These are phyloP conservation scores for Tiaroga cobitis DNA, from an alignment of 2,797 vertebrate genomes.

Conservation along the genomic window DNA sequence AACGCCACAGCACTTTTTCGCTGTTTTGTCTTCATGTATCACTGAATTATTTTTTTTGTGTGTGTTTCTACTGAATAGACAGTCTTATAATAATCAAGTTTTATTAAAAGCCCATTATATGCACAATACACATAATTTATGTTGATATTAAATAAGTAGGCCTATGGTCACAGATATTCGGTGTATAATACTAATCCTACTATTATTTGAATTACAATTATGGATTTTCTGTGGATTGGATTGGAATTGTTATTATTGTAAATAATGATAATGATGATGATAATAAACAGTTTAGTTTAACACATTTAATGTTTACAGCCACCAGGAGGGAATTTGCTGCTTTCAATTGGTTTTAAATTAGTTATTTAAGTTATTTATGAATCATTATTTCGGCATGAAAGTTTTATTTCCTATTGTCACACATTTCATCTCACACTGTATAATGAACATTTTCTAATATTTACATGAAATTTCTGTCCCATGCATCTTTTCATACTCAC, in stretches of 20 bases:
- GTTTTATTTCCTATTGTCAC: background rate
- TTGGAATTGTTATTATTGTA: background rate
- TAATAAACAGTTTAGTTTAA: background rate
- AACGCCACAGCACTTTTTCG: background rate
- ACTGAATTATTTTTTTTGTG: background rate
- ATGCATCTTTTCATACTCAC: too few relatives aligned
- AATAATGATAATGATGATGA: background rate
- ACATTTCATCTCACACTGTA: background rate
- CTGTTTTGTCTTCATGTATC: background rate
- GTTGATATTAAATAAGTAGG: background rate
- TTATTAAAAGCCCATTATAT: background rate
- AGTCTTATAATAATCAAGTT: background rate
- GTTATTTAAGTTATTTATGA: background rate
- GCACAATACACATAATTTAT: background rate
- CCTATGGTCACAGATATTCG: background rate
- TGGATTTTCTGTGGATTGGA: background rate
- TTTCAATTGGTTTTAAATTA: background rate
- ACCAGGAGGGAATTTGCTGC: background rate
- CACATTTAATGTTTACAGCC: background rate
- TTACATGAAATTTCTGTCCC: slow-evolving; percentile 9
- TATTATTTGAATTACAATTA: background rate
- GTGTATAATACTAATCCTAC: background rate
- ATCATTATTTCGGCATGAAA: background rate
- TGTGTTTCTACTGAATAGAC: background rate
- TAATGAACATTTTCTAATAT: slow-evolving; percentile 14